phyloP scores from a whole-genome alignment of 2,113 vertebrate genomes.

The Ursus arctos region DNA sequence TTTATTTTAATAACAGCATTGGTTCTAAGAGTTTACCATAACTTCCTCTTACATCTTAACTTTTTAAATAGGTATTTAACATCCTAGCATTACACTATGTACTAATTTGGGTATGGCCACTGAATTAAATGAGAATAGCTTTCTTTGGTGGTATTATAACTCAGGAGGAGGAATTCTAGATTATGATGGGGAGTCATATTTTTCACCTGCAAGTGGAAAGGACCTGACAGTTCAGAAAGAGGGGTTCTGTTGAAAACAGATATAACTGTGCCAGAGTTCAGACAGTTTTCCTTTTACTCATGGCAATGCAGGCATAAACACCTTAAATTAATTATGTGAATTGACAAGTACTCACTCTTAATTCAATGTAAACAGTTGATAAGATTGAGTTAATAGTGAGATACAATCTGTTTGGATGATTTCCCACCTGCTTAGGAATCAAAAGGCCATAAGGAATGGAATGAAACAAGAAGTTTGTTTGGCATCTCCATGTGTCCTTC shows the following conservation, averaged over 20 bases:
- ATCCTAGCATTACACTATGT: background rate
- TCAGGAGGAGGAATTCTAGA: background rate
- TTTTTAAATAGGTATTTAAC: slow-evolving; percentile 32
- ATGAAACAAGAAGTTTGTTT: slow-evolving; percentile 67
- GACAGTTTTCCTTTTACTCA: slow-evolving; percentile 30
- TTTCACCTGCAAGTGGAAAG: background rate
- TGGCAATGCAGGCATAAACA: background rate
- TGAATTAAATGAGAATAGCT: background rate
- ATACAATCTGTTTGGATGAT: slow-evolving; percentile 79
- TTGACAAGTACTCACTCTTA: slow-evolving; percentile 73
- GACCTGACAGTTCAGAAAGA: background rate
- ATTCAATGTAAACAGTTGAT: slow-evolving; percentile 73
- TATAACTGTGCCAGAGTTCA: background rate
- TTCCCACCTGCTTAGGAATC: slow-evolving; percentile 74
- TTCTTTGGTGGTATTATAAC: background rate
- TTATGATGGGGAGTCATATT: background rate
- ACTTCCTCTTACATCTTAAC: background rate
- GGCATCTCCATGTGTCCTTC: slow-evolving; percentile 67
- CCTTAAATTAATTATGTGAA: slow-evolving; percentile 57
- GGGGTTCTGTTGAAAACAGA: background rate
- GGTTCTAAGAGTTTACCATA: slow-evolving; percentile 31
- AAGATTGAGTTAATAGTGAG: slow-evolving; percentile 78
- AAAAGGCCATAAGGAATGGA: slow-evolving; percentile 68
- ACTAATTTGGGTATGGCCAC: background rate
- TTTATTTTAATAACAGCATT: background rate